Evolutionary conservation across 2,888 invertebrate species (phyloP).

Genomic region (Dascillus cervinus): DNA sequence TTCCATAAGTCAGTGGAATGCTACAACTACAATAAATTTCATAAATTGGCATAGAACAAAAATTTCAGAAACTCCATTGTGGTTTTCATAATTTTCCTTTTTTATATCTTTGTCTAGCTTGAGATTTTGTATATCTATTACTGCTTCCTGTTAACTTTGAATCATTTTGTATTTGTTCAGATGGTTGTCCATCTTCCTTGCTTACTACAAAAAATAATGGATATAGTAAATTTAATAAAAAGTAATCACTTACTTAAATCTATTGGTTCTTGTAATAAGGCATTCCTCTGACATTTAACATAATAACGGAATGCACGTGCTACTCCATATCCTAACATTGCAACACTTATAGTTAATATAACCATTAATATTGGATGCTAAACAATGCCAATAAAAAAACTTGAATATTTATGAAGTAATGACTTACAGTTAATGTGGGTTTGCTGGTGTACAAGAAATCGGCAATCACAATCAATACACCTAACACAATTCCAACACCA

Average conservation of each 20-base stretch:
- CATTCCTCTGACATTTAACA: slow-evolving; percentile 45
- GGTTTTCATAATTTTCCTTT: slow-evolving; percentile 57
- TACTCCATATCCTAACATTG: slow-evolving; percentile 58
- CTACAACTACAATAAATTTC: background rate
- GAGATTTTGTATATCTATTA: slow-evolving; percentile 61
- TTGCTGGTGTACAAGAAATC: slow-evolving; percentile 59
- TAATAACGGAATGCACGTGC: slow-evolving; percentile 53
- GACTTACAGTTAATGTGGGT: slow-evolving; percentile 61
- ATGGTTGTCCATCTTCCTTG: slow-evolving; percentile 17
- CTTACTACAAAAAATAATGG: slow-evolving; percentile 2
- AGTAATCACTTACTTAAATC: slow-evolving; percentile 39
- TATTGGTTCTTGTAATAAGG: slow-evolving; percentile 47
- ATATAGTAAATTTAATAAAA: background rate
- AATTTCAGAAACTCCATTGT: background rate
- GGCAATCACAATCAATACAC: slow-evolving; percentile 60
- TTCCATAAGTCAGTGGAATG: too few relatives aligned
- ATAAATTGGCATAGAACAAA: background rate
- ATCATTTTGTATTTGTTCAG: too few relatives aligned
- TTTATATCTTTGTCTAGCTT: slow-evolving; percentile 66
- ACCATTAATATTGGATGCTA: slow-evolving; percentile 70
- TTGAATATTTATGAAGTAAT: slow-evolving; percentile 4
- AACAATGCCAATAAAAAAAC: background rate
- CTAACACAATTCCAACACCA: slow-evolving; percentile 62
- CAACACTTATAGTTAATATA: slow-evolving; percentile 57
- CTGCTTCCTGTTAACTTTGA: slow-evolving; percentile 29